Evolutionary conservation across 1,140 invertebrate genomes (phyloP).

Genomic region (Eupeodes corollae): DNA sequence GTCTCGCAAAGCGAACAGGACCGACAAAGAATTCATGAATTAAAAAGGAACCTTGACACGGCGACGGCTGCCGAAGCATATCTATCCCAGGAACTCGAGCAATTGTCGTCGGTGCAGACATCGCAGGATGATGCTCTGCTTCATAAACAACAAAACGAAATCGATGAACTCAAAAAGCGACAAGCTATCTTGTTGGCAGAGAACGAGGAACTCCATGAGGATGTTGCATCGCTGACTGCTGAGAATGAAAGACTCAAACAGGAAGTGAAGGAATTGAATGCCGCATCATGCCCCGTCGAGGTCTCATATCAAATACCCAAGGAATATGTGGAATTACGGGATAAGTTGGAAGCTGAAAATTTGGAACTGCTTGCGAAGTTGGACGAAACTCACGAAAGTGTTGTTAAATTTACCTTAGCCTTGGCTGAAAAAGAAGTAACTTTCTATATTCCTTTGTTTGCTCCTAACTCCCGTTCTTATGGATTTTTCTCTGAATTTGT

Average conservation of each 20-base stretch:
- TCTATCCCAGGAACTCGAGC: slow-evolving; percentile 28
- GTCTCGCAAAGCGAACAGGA: slow-evolving; percentile 18
- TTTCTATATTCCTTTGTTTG: neutral
- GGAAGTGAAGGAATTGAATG: too few species aligned
- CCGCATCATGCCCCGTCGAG: neutral
- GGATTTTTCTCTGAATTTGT: neutral
- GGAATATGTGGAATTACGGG: slow-evolving; percentile 8
- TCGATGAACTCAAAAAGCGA: slow-evolving; percentile 11
- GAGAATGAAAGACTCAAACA: too few species aligned
- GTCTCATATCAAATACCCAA: slow-evolving; percentile 19
- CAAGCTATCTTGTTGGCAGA: slow-evolving; percentile 22
- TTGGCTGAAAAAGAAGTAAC: slow-evolving; percentile 27
- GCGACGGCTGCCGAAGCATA: slow-evolving; percentile 22
- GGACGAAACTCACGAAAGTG: slow-evolving; percentile 19
- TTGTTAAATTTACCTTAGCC: slow-evolving; percentile 15
- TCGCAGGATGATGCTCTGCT: neutral
- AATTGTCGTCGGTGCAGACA: slow-evolving; percentile 8
- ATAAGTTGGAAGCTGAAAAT: slow-evolving; percentile 23
- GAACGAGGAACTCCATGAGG: slow-evolving; percentile 11
- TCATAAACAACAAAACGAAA: neutral
- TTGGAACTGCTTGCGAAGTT: slow-evolving; percentile 25
- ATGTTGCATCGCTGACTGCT: slow-evolving; percentile 17
- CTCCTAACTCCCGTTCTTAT: neutral
- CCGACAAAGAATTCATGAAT: slow-evolving; percentile 26
- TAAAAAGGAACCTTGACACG: slow-evolving; percentile 28